Percentiles rank a stretch among this genome's conserved stretches.
Evolutionary conservation across 1,140 invertebrate species (phyloP).

Genomic region (Rhynchophorus ferrugineus): DNA sequence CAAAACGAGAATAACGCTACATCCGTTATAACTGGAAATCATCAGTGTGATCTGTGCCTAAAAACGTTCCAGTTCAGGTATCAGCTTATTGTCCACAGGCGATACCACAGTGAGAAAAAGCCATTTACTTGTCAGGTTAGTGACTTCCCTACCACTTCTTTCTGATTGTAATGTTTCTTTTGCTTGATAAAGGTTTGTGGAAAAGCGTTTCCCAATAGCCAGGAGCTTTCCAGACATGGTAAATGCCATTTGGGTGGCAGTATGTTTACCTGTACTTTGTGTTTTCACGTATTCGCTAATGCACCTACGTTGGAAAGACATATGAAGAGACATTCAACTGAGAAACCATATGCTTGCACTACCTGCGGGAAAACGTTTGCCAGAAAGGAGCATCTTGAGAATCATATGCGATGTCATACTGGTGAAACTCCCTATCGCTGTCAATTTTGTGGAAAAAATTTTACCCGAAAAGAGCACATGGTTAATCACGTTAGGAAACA

Average conservation of each 20-base stretch:
- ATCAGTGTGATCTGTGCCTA: slow-evolving; percentile 74
- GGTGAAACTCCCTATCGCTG: slow-evolving; percentile 74
- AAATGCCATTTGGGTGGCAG: slow-evolving; percentile 71
- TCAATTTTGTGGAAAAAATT: slow-evolving; percentile 59
- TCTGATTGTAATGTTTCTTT: too few relatives aligned
- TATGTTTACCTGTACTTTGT: slow-evolving; percentile 66
- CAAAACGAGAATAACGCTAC: slow-evolving; percentile 41
- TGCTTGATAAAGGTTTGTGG: slow-evolving; percentile 57
- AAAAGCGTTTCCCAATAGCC: slow-evolving; percentile 67
- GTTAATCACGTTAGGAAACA: slow-evolving; percentile 61
- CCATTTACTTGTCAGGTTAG: slow-evolving; percentile 71
- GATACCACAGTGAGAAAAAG: slow-evolving; percentile 78
- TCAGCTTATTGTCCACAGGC: slow-evolving; percentile 74
- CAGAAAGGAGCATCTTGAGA: slow-evolving; percentile 75
- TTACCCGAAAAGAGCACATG: slow-evolving; percentile 62
- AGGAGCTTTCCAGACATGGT: slow-evolving; percentile 68
- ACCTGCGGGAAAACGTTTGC: slow-evolving; percentile 83
- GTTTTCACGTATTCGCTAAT: slow-evolving; percentile 68
- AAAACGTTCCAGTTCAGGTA: slow-evolving; percentile 81
- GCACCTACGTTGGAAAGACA: slow-evolving; percentile 62
- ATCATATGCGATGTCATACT: slow-evolving; percentile 73
- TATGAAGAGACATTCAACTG: slow-evolving; percentile 69
- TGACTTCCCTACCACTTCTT: too few relatives aligned
- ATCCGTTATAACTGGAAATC: slow-evolving; percentile 54
- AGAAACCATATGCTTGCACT: slow-evolving; percentile 73